A percentile compares a stretch with the other conserved stretches of the same genome.
Evolutionary conservation across 2,113 vertebrate genomes (phyloP).

Genomic region (Myotis yumanensis): DNA sequence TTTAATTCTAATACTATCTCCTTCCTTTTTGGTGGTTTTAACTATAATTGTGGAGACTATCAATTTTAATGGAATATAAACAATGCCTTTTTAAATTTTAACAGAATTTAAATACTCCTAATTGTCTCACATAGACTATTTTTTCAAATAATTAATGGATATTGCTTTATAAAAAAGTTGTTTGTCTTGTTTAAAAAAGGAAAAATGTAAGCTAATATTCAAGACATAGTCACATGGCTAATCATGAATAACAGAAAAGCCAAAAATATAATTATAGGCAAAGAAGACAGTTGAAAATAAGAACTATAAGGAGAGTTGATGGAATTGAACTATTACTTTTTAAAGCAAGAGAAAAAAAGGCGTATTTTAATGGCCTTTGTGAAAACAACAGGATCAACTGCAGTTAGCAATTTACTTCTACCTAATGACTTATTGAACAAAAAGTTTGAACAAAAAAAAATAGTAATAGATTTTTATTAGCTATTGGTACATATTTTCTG

Average conservation of each 20-base stretch:
- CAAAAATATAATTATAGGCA: background rate
- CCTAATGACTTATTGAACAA: background rate
- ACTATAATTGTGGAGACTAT: background rate
- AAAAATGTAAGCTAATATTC: background rate
- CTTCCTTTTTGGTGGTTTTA: background rate
- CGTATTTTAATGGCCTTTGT: background rate
- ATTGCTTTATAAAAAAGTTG: background rate
- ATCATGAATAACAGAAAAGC: background rate
- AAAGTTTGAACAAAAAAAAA: background rate
- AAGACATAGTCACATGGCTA: background rate
- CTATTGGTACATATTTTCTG: background rate
- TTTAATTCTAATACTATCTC: background rate
- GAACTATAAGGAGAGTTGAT: background rate
- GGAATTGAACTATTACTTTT: background rate
- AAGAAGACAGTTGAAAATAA: background rate
- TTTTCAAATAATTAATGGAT: background rate
- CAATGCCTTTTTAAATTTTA: background rate
- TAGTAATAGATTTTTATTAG: background rate
- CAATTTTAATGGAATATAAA: background rate
- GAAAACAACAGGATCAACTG: background rate
- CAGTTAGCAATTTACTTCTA: background rate
- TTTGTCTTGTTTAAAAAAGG: background rate
- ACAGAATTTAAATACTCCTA: background rate
- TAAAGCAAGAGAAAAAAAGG: background rate
- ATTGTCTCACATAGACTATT: background rate